Evolutionary conservation across 2,113 vertebrate species (phyloP).

Genomic region (Pardalotus punctatus): DNA sequence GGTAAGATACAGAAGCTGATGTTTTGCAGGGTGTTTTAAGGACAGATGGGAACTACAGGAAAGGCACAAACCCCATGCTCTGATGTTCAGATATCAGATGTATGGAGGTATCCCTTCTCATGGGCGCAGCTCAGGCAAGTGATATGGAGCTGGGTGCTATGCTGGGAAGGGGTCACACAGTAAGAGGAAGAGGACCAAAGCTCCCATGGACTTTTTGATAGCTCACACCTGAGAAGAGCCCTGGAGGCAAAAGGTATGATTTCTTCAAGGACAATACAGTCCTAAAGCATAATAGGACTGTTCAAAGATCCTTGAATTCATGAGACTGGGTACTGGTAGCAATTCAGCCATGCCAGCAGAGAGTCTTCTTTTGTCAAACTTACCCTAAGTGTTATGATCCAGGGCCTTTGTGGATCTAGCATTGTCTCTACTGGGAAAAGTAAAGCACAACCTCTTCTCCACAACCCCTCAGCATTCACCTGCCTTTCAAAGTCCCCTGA

Average conservation of each 20-base stretch:
- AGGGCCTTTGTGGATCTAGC: neutral
- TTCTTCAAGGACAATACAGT: neutral
- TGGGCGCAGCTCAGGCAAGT: neutral
- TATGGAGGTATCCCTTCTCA: neutral
- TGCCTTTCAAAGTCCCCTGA: neutral
- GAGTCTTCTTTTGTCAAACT: neutral
- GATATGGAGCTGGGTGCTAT: fast-evolving
- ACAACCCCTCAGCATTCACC: neutral
- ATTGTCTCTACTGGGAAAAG: neutral
- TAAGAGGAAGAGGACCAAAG: neutral
- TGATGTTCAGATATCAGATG: neutral
- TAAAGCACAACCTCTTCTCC: neutral
- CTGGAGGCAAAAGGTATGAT: neutral
- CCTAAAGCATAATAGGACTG: neutral
- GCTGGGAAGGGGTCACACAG: neutral
- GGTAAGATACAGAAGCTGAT: neutral
- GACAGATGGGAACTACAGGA: neutral
- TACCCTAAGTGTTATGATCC: neutral
- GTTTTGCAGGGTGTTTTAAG: neutral
- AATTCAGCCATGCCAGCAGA: neutral
- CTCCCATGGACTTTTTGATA: neutral
- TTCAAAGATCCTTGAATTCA: neutral
- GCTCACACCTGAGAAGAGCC: neutral
- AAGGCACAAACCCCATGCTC: neutral
- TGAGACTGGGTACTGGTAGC: neutral